Conservation (phyloP, 2,797 vertebrate species). For the Gymnoscopelus braueri region DNA sequence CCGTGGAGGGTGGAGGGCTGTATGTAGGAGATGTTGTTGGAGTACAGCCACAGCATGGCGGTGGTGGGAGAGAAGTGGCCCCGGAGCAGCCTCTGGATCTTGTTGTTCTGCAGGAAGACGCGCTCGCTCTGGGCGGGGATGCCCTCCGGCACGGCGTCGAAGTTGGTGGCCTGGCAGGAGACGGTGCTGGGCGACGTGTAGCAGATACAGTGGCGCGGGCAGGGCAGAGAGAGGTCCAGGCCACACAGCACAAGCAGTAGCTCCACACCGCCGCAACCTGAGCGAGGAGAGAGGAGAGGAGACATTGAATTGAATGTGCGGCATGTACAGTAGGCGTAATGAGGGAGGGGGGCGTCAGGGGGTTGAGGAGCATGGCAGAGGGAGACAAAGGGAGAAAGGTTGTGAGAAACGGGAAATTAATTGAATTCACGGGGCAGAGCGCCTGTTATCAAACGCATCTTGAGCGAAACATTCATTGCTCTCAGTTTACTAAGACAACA, state of each 20-base stretch:
- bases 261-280: conserved; percentile 90
- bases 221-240: conserved; percentile 84
- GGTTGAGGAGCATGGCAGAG: no score
- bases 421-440: conserved; percentile 57
- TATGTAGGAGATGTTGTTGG: conserved; percentile 97
- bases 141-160: conserved; percentile 90
- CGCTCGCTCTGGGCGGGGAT: conserved; percentile 95
- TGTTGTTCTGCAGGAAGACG: conserved; percentile 97
- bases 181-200: conserved; percentile 96
- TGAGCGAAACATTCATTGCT: conserved; percentile 64
- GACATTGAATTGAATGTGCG: background rate
- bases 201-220: conserved; percentile 95
- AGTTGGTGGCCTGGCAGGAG: conserved; percentile 97
- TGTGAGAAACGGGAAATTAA: conserved; percentile 31
- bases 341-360: no score
- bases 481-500: conserved; percentile 73
- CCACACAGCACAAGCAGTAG: conserved; percentile 91
- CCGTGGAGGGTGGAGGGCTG: conserved; percentile 92
- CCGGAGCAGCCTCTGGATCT: conserved; percentile 89
- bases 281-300: background rate
- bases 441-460: conserved; percentile 60
- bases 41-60: conserved; percentile 96
- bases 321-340: background rate
- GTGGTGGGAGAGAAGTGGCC: conserved; percentile 94
- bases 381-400: no score